Percentiles rank a stretch among this genome's conserved stretches.
These are phyloP conservation scores for Acrobasis suavella DNA, from an alignment of 2,888 invertebrate genomes.

Conservation along the genomic window DNA sequence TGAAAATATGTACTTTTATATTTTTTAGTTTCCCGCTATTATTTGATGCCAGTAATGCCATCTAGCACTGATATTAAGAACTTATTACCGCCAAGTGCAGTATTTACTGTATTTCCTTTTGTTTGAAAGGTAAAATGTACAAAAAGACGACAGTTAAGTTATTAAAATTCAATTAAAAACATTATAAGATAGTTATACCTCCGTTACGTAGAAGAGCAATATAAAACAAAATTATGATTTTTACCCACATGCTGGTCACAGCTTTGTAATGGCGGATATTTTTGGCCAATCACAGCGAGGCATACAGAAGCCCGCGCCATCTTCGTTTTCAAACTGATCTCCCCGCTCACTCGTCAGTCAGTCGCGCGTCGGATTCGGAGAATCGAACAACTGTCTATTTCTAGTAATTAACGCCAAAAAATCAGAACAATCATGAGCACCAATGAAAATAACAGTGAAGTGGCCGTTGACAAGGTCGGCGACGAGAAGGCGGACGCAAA, in stretches of 20 bases:
- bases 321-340: slow-evolving; percentile 91
- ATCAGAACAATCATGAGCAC: slow-evolving; percentile 80
- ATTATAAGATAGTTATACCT: slow-evolving; percentile 27
- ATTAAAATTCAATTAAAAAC: slow-evolving; percentile 48
- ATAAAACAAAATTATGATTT: slow-evolving; percentile 43
- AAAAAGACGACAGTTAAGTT: slow-evolving; percentile 15
- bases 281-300: slow-evolving; percentile 66
- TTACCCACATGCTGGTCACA: slow-evolving; percentile 67
- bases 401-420: slow-evolving; percentile 73
- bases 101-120: slow-evolving; percentile 39
- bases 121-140: slow-evolving; percentile 24
- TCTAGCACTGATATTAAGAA: slow-evolving; percentile 48
- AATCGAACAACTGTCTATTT: slow-evolving; percentile 72
- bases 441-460: slow-evolving; percentile 91
- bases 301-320: slow-evolving; percentile 86
- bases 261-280: slow-evolving; percentile 64
- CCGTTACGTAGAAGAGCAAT: slow-evolving; percentile 27
- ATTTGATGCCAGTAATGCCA: slow-evolving; percentile 42
- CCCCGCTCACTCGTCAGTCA: slow-evolving; percentile 84
- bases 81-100: slow-evolving; percentile 47
- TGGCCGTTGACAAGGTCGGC: slow-evolving; percentile 92
- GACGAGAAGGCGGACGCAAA: slow-evolving; percentile 90
- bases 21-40: slow-evolving; percentile 63
- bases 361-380: slow-evolving; percentile 86
- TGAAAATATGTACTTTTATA: not conserved